Evolutionary conservation across 2,888 invertebrate species (phyloP), one percentile per base, ranked within the genome.

Genomic region (Hybos culiciformis): DNA sequence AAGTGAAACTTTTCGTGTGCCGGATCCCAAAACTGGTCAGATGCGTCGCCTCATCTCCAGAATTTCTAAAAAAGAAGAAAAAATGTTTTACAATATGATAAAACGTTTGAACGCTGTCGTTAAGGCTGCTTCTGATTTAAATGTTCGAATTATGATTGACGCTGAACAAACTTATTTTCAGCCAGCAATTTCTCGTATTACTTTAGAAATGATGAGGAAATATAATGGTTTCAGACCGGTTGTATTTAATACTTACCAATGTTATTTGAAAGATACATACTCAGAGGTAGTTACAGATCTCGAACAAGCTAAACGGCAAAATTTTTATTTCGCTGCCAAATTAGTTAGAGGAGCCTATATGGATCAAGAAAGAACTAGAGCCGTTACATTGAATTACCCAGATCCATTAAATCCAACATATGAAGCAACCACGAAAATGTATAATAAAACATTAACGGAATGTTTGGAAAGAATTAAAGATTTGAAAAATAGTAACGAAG

Each of bases 131-230:
- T 75, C 80, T 53, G 83, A 83, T 31, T 73, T 83, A 55, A 87
- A 92, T 57, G 91, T 93, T 5, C 76, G 94, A 51, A 78, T 96
- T 56, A 94, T 96, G 93, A 81, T 96, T 41, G 96, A 96, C 66
- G 94, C 94, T 2, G 96, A 96, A 62, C 94, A 96, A 69, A 88
- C 92, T 0, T 96, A 96, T 70, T 93, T 96, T 74, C 94, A 96
- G 68, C 92, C 92, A 2, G 94, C 93, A 43, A 96, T 96, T 55
- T 87, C 88, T 41, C 78, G 93, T 51, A 79, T 96, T 55, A 87
- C 92, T 26, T 71, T 93, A 62, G 94, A 94, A 70, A 82, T 96
- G 80, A 93, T 93, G 90, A 75, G 90, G 58, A 85, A 88, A 69
- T 92, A 86, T 67, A 92, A 93, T 58, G 85, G 80, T 67, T 71